Base-by-base conservation (phyloP, 1,140 invertebrate species). In the Pogonus chalceus region DNA sequence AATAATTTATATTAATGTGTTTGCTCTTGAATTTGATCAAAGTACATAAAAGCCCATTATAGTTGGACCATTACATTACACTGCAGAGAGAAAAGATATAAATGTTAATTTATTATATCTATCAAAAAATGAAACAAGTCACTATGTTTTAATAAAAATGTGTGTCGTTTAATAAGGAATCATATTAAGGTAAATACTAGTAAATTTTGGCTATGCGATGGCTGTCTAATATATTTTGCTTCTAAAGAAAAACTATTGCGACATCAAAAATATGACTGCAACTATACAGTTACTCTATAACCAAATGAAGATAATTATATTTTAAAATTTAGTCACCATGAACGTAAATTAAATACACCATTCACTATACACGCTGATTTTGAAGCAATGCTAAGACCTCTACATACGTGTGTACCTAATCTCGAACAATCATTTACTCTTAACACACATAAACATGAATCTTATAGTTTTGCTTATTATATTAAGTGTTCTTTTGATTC, bases 361-460 rank as follows among this genome's bases (percentile, higher is more conserved):
- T 65, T 69, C 54, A 54, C 62, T 31, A 59, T 69, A 51, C 69
- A 69, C 56, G 64, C 61, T 20, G 64, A 70, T 62, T 62, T 69
- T 43, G 65, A 71, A 62, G 63, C 57, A 46, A 18, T 65, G n/a
- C 55, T 63, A 18, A 35, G 57, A 48, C 20, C n/a, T n/a, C n/a
- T n/a, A n/a, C n/a, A n/a, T n/a, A n/a, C n/a, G n/a, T n/a, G n/a
- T n/a, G n/a, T n/a, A n/a, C n/a, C n/a, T n/a, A n/a, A n/a, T n/a
- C n/a, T n/a, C n/a, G n/a, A n/a, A n/a, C n/a, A n/a, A n/a, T n/a
- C n/a, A n/a, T n/a, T n/a, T n/a, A 54, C 49, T n/a, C 39, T 35
- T 53, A 50, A 49, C 23, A 64, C 59, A 55, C 62, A 69, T 53
- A 60, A 65, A 52, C 68, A 72, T 60, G 50, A 56, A 26, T 58